Conservation (phyloP, 1,140 invertebrate genomes). For the Zophobas morio region DNA sequence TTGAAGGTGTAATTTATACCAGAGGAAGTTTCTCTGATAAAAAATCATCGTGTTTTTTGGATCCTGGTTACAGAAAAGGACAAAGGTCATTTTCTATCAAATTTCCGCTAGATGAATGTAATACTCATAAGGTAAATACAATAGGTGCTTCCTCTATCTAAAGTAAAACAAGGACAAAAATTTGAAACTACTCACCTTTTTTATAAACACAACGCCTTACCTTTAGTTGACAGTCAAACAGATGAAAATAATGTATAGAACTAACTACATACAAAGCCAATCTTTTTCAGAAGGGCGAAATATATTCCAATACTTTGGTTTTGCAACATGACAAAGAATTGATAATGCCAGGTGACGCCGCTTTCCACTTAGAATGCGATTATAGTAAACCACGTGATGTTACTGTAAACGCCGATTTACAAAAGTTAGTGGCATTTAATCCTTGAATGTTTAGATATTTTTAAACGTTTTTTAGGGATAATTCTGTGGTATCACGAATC, state of each 20-base stretch:
- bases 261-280: slow-evolving; percentile 25
- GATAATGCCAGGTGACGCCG: slow-evolving; percentile 76
- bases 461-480: slow-evolving; percentile 34
- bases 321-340: slow-evolving; percentile 76
- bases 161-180: too few species aligned
- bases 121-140: slow-evolving; percentile 68
- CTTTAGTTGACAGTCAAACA: too few species aligned
- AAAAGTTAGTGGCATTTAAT: slow-evolving; percentile 52
- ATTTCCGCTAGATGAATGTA: slow-evolving; percentile 72
- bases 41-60: slow-evolving; percentile 71
- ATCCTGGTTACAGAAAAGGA: slow-evolving; percentile 63
- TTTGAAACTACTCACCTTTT: too few species aligned
- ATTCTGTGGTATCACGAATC: slow-evolving; percentile 64
- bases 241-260: background rate
- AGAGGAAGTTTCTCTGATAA: slow-evolving; percentile 74
- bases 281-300: slow-evolving; percentile 66
- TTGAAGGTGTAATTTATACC: slow-evolving; percentile 76
- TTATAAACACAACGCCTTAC: too few species aligned
- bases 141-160: background rate
- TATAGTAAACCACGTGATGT: slow-evolving; percentile 70
- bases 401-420: slow-evolving; percentile 70
- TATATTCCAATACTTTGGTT: slow-evolving; percentile 73
- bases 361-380: slow-evolving; percentile 75
- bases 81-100: slow-evolving; percentile 70
- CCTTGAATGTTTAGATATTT: too few species aligned